Conservation (phyloP, 23 tunicate species). For the Styela clava region DNA sequence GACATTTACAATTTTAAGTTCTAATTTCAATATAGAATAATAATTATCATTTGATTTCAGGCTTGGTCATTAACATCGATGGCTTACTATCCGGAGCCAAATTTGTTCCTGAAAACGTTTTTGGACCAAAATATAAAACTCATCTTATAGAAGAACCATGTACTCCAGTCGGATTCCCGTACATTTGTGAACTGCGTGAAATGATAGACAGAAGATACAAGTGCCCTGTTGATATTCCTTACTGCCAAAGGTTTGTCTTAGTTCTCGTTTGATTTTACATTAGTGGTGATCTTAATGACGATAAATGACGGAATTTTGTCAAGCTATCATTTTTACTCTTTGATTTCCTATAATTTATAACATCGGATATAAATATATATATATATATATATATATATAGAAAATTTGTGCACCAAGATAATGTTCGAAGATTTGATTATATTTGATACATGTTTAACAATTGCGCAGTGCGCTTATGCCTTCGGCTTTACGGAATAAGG, state of each 20-base stretch:
- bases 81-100: not conserved
- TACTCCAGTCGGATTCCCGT: constrained; percentile 20
- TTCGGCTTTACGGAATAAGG: too few relatives aligned
- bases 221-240: constrained; percentile 24
- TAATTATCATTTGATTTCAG: too few relatives aligned
- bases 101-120: constrained; percentile 20
- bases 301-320: not conserved
- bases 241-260: constrained; percentile 21
- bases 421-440: too few relatives aligned
- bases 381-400: too few relatives aligned
- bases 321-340: not conserved
- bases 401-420: too few relatives aligned
- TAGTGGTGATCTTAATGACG: not conserved
- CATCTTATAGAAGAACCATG: constrained; percentile 21
- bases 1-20: too few relatives aligned
- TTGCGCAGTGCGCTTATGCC: too few relatives aligned
- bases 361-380: too few relatives aligned
- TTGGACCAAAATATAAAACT: constrained; percentile 1
- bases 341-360: not conserved
- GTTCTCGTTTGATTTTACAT: not conserved
- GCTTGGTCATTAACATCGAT: constrained; percentile 12
- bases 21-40: too few relatives aligned
- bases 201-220: constrained; percentile 20
- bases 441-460: too few relatives aligned
- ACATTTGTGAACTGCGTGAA: constrained; percentile 8